Percentiles rank a stretch among this genome's conserved stretches.
These are phyloP conservation scores for Hylomyscus alleni DNA, from an alignment of 2,797 vertebrate species.

Conservation along the genomic window DNA sequence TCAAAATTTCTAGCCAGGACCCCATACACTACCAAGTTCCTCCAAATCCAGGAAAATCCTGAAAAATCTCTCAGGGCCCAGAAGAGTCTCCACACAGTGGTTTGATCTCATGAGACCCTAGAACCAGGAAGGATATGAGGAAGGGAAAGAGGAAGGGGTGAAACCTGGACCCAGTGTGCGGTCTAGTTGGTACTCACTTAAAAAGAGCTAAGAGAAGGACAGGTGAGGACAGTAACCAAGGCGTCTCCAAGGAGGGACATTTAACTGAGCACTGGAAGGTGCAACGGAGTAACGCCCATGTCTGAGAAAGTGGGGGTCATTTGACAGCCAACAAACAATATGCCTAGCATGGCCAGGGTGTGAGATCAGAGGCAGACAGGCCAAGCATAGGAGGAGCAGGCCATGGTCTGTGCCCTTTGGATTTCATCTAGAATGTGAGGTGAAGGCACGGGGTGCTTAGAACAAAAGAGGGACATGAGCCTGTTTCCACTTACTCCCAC, in stretches of 20 bases:
- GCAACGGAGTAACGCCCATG: neutral
- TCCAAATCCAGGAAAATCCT: neutral
- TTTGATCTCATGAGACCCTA: neutral
- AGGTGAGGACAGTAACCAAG: neutral
- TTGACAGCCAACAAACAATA: neutral
- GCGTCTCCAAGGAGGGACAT: neutral
- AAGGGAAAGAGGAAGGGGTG: neutral
- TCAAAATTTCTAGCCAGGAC: neutral
- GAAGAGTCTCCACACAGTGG: neutral
- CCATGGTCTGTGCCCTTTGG: neutral
- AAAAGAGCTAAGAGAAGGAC: slow-evolving; percentile 15
- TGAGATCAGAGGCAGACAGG: neutral
- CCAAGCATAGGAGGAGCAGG: neutral
- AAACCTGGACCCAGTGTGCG: neutral
- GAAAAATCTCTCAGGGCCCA: neutral
- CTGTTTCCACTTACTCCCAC: slow-evolving; percentile 34
- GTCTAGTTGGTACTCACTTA: neutral
- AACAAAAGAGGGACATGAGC: neutral
- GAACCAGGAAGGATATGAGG: neutral
- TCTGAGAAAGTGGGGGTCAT: neutral
- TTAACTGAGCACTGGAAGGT: neutral
- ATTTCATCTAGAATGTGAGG: neutral
- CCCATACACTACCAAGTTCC: neutral
- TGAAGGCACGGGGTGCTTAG: neutral
- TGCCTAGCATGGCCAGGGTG: neutral